Percentiles rank a stretch among this genome's conserved stretches.
phyloP scores from a whole-genome alignment of 2,888 invertebrate species.

The Cryptocheilus praepositus region DNA sequence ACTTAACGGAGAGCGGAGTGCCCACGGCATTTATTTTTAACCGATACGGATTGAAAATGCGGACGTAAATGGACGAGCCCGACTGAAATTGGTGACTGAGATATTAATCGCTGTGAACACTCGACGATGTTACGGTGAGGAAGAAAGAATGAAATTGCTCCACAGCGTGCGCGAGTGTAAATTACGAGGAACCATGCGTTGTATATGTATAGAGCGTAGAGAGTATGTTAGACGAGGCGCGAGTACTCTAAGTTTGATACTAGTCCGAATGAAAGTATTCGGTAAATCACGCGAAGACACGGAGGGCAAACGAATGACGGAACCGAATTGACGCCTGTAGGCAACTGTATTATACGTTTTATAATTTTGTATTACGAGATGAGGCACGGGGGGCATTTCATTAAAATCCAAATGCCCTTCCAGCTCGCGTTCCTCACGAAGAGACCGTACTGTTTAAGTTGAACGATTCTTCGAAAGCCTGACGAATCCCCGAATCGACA shows the following conservation, averaged over 20 bases:
- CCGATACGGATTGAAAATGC: not conserved
- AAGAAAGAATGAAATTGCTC: not conserved
- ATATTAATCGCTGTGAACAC: conserved; percentile 20
- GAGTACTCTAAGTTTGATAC: conserved; percentile 28
- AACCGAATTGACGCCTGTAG: conserved; percentile 36
- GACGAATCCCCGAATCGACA: conserved; percentile 45
- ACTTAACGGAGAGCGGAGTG: not conserved
- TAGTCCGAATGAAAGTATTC: conserved; percentile 22
- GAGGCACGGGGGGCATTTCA: conserved; percentile 16
- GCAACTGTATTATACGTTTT: conserved; percentile 57
- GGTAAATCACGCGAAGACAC: not conserved
- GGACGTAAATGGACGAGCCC: not conserved
- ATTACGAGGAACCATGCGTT: conserved; percentile 47
- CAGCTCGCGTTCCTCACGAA: conserved; percentile 10
- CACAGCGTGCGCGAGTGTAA: conserved; percentile 50
- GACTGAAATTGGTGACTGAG: not conserved
- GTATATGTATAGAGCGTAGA: conserved; percentile 50
- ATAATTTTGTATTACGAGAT: conserved; percentile 53
- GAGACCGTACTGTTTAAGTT: conserved; percentile 31
- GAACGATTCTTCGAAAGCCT: conserved; percentile 26
- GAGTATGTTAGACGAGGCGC: conserved; percentile 26
- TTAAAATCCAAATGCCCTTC: conserved; percentile 12
- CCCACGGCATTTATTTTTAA: conserved; percentile 3
- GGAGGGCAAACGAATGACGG: conserved; percentile 19
- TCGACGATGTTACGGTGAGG: conserved; percentile 26